Percentiles rank a stretch among this genome's conserved stretches.
Evolutionary conservation across 2,888 invertebrate species (phyloP).

Genomic region (Amphimallon solstitiale): DNA sequence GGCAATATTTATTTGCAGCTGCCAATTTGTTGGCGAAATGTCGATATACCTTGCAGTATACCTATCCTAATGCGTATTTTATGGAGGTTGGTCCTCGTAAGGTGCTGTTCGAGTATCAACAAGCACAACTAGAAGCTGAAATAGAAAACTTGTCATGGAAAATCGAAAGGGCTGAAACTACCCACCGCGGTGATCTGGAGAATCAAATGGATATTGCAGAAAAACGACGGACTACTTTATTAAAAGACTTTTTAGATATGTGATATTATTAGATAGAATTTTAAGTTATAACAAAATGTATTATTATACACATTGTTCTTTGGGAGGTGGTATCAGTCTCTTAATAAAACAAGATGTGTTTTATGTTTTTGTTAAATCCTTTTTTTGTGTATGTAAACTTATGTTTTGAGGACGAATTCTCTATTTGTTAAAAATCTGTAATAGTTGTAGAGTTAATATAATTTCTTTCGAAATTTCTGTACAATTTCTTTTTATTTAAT

Average conservation of each 20-base stretch:
- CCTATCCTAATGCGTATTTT: slow-evolving; percentile 99
- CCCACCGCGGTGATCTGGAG: slow-evolving; percentile 95
- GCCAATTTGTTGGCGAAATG: slow-evolving; percentile 93
- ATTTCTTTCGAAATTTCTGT: too few relatives aligned
- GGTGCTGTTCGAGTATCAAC: slow-evolving; percentile 85
- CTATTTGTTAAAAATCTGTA: too few relatives aligned
- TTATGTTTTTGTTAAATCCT: too few relatives aligned
- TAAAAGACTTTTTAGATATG: slow-evolving; percentile 91
- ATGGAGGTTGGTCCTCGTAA: slow-evolving; percentile 94
- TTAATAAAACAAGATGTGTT: too few relatives aligned
- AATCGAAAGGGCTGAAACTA: slow-evolving; percentile 97
- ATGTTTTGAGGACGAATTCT: too few relatives aligned
- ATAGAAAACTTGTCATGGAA: slow-evolving; percentile 99
- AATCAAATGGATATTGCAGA: slow-evolving; percentile 99
- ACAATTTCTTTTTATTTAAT: too few relatives aligned
- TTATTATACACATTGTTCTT: too few relatives aligned
- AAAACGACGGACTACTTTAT: slow-evolving; percentile 92
- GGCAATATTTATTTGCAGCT: slow-evolving; percentile 98
- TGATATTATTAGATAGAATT: slow-evolving; percentile 57
- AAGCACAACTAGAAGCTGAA: slow-evolving; percentile 97
- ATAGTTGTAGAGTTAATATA: too few relatives aligned
- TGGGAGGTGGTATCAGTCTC: too few relatives aligned
- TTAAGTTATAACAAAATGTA: slow-evolving; percentile 19
- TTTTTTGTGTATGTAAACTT: too few relatives aligned
- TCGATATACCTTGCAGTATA: slow-evolving; percentile 97